Conservation (phyloP, 2,113 vertebrate species). For the Laticauda colubrina region DNA sequence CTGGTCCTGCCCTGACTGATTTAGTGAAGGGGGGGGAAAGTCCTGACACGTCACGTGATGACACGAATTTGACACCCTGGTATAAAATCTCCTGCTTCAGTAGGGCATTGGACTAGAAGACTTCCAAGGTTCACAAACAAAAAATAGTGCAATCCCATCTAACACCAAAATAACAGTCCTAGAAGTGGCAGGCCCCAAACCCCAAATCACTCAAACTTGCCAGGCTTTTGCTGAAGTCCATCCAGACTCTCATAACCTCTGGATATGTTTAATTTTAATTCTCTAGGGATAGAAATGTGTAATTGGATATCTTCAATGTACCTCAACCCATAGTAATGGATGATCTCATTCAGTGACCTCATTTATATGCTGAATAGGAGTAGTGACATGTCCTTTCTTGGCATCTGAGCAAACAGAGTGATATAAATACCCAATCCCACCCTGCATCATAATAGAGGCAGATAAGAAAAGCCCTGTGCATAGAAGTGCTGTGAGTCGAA, state of each 20-base stretch:
- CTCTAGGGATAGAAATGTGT: not conserved
- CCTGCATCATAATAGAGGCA: not conserved
- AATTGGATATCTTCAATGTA: not conserved
- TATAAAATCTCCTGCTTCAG: too few relatives aligned
- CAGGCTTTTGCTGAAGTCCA: not conserved
- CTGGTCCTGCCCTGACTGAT: too few relatives aligned
- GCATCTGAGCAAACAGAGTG: not conserved
- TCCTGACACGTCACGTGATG: too few relatives aligned
- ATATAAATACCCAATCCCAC: not conserved
- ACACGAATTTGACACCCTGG: too few relatives aligned
- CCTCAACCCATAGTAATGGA: not conserved
- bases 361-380: not conserved
- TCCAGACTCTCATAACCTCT: not conserved
- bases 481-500: not conserved
- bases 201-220: not conserved
- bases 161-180: not conserved
- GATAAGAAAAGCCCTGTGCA: not conserved
- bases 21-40: too few relatives aligned
- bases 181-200: not conserved
- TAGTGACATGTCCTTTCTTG: not conserved
- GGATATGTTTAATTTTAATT: not conserved
- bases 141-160: not conserved
- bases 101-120: too few relatives aligned
- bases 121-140: not conserved
- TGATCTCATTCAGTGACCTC: not conserved